Conservation (phyloP, 2,113 vertebrate species). For the Carassius gibelio region DNA sequence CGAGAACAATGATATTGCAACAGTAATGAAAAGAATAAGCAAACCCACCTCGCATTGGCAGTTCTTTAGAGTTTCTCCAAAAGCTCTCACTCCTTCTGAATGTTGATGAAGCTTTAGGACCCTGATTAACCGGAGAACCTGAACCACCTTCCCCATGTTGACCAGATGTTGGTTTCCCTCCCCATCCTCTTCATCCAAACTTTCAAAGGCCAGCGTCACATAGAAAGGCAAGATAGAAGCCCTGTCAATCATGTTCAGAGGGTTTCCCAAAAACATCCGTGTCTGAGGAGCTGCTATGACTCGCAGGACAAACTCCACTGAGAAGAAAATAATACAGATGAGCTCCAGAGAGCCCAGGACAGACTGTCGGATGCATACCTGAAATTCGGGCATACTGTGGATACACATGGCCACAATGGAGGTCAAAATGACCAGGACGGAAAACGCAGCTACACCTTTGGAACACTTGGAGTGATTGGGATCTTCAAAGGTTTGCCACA, state of each 20-base stretch:
- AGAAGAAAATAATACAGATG: slow-evolving; percentile 89
- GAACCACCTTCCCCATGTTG: slow-evolving; percentile 94
- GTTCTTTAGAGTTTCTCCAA: slow-evolving; percentile 86
- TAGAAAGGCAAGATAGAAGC: slow-evolving; percentile 91
- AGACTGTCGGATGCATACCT: slow-evolving; percentile 77
- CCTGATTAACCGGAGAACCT: slow-evolving; percentile 89
- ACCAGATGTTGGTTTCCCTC: slow-evolving; percentile 85
- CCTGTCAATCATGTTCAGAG: slow-evolving; percentile 90
- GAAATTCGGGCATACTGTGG: slow-evolving; percentile 92
- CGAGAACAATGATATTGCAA: slow-evolving; percentile 93
- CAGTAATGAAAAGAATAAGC: slow-evolving; percentile 88
- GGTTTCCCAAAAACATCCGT: slow-evolving; percentile 85
- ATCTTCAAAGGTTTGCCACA: slow-evolving; percentile 92
- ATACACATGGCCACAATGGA: slow-evolving; percentile 93
- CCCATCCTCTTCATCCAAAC: slow-evolving; percentile 66
- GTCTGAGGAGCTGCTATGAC: slow-evolving; percentile 83
- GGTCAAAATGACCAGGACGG: slow-evolving; percentile 83
- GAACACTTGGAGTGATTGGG: slow-evolving; percentile 84
- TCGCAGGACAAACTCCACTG: slow-evolving; percentile 83
- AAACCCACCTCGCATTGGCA: slow-evolving; percentile 90
- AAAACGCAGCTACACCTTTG: slow-evolving; percentile 84
- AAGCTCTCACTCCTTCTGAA: slow-evolving; percentile 87
- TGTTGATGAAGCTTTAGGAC: slow-evolving; percentile 93
- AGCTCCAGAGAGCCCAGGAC: slow-evolving; percentile 83
- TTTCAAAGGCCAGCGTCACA: slow-evolving; percentile 82